Conservation (phyloP, 1,140 invertebrate genomes). For the Papilio aristodemus region DNA sequence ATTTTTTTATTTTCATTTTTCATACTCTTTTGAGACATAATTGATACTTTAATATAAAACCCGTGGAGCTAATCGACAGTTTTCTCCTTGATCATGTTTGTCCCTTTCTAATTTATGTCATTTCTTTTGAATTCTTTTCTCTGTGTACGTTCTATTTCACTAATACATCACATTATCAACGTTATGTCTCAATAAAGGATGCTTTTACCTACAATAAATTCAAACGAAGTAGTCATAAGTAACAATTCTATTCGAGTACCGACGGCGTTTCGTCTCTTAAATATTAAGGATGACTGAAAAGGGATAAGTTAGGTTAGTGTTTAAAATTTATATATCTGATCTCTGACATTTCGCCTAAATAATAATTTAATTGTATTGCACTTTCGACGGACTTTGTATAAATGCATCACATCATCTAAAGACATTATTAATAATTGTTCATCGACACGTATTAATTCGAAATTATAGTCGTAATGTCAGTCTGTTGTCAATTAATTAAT, state of each 20-base stretch:
- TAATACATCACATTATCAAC: neutral
- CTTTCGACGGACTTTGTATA: neutral
- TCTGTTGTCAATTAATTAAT: constrained; percentile 4
- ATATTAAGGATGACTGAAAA: constrained; percentile 4
- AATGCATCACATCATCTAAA: neutral
- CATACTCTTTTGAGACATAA: neutral
- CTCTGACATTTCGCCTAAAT: constrained; percentile 15
- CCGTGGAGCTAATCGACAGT: too few relatives aligned
- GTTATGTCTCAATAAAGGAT: neutral
- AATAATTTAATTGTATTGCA: constrained; percentile 8
- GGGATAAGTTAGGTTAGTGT: neutral
- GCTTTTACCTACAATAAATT: neutral
- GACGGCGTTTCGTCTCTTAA: neutral
- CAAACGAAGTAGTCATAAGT: neutral
- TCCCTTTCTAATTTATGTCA: neutral
- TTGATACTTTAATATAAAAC: neutral
- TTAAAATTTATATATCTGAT: neutral
- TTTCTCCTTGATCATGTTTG: neutral
- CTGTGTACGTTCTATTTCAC: neutral
- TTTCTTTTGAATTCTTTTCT: neutral
- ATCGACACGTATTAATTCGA: neutral
- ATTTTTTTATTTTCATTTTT: neutral
- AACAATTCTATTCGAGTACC: constrained; percentile 4
- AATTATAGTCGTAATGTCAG: neutral
- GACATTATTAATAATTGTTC: neutral